These are phyloP conservation scores for Dermochelys coriacea DNA, from an alignment of 2,797 vertebrate species.

Conservation along the genomic window DNA sequence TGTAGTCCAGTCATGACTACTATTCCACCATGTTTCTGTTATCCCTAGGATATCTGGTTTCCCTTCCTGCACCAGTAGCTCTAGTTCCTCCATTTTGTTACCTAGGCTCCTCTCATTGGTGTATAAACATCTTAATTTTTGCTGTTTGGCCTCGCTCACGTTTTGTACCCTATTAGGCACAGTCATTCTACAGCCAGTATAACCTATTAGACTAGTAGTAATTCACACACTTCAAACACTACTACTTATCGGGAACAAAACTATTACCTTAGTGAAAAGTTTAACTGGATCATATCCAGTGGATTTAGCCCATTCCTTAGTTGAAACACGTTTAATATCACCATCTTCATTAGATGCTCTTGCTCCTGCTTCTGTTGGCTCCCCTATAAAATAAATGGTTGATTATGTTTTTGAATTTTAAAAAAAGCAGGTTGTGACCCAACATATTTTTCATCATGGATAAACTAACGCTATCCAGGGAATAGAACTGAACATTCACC, in stretches of 20 bases:
- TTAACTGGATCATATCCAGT: conserved; percentile 94
- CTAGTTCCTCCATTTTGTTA: too few species aligned
- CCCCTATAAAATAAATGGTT: conserved; percentile 85
- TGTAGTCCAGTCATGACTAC: too few species aligned
- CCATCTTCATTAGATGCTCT: conserved; percentile 93
- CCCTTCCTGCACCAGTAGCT: too few species aligned
- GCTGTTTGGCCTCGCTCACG: too few species aligned
- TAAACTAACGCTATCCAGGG: background rate
- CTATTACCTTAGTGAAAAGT: conserved; percentile 95
- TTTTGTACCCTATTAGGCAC: too few species aligned
- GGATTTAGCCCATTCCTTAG: conserved; percentile 96
- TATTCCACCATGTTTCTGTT: too few species aligned
- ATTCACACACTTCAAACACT: conserved; percentile 15
- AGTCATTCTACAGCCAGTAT: too few species aligned
- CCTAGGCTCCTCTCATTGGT: too few species aligned
- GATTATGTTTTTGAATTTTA: conserved; percentile 3
- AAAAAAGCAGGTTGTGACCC: background rate
- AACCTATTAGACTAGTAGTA: too few species aligned
- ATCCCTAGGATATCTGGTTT: too few species aligned
- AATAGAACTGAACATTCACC: conserved; percentile 1
- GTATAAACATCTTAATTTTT: too few species aligned
- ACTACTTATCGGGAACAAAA: background rate
- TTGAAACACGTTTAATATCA: conserved; percentile 95
- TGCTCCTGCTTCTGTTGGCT: conserved; percentile 91
- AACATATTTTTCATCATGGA: background rate